phyloP scores from a whole-genome alignment of 2,888 invertebrate species.

The Lasioglossum pauxillum region DNA sequence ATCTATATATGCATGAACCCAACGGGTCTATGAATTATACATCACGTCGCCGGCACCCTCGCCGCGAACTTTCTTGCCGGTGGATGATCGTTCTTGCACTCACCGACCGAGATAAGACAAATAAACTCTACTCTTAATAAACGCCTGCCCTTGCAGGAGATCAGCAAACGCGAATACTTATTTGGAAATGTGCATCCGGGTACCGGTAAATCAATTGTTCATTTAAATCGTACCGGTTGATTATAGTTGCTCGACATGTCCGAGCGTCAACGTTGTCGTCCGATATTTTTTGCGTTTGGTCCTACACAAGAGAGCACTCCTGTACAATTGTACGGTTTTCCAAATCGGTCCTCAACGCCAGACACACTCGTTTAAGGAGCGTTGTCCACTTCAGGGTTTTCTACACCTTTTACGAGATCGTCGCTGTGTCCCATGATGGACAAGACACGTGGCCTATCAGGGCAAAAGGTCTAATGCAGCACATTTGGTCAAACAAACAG shows the following conservation, averaged over 20 bases:
- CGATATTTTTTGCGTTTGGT: neutral
- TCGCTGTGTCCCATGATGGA: slow-evolving; percentile 7
- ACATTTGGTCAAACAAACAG: neutral
- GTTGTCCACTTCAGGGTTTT: neutral
- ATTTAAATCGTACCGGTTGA: slow-evolving; percentile 25
- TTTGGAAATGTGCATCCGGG: neutral
- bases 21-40: slow-evolving; percentile 65
- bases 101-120: slow-evolving; percentile 57
- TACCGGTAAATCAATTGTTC: slow-evolving; percentile 16
- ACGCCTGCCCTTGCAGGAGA: slow-evolving; percentile 26
- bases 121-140: slow-evolving; percentile 66
- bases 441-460: slow-evolving; percentile 8
- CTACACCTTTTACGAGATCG: neutral
- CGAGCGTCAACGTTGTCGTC: neutral
- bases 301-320: neutral
- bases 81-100: slow-evolving; percentile 58
- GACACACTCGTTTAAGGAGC: slow-evolving; percentile 3
- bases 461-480: neutral
- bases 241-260: neutral
- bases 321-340: neutral
- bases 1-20: slow-evolving; percentile 51
- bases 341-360: neutral
- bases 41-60: slow-evolving; percentile 57
- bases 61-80: slow-evolving; percentile 62
- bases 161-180: neutral